Evolutionary conservation across 2,888 invertebrate genomes (phyloP).

Genomic region (Chrysotoxum bicinctum): DNA sequence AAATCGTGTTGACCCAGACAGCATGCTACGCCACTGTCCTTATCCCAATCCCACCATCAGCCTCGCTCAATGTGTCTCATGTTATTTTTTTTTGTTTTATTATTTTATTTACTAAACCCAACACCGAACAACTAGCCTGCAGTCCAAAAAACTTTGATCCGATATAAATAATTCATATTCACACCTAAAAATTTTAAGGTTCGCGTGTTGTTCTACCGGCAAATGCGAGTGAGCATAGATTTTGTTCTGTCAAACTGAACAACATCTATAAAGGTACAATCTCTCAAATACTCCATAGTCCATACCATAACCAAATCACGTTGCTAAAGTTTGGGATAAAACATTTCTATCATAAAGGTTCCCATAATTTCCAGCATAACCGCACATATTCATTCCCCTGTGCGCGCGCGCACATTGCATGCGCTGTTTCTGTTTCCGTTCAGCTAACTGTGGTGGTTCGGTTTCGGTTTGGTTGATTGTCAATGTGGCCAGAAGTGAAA

Average conservation of each 20-base stretch:
- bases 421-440: constrained; percentile 1
- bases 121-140: constrained; percentile 17
- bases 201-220: constrained; percentile 48
- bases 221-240: constrained; percentile 20
- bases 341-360: constrained; percentile 71
- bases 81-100: not conserved
- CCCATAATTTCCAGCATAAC: constrained; percentile 59
- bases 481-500: constrained; percentile 72
- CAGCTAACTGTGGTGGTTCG: constrained; percentile 9
- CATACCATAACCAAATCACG: constrained; percentile 6
- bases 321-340: constrained; percentile 39
- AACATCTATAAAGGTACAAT: constrained; percentile 15
- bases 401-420: constrained; percentile 49
- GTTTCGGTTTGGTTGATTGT: constrained; percentile 50
- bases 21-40: constrained; percentile 30
- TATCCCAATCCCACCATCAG: constrained; percentile 20
- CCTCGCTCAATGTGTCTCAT: constrained; percentile 22
- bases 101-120: constrained; percentile 15
- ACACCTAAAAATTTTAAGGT: constrained; percentile 56
- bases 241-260: constrained; percentile 49
- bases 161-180: constrained; percentile 71
- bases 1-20: constrained; percentile 56
- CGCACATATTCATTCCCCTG: constrained; percentile 24
- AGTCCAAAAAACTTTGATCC: constrained; percentile 41
- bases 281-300: not conserved